Base-by-base conservation (phyloP, 2,797 vertebrate species). In the Vireo griseus region DNA sequence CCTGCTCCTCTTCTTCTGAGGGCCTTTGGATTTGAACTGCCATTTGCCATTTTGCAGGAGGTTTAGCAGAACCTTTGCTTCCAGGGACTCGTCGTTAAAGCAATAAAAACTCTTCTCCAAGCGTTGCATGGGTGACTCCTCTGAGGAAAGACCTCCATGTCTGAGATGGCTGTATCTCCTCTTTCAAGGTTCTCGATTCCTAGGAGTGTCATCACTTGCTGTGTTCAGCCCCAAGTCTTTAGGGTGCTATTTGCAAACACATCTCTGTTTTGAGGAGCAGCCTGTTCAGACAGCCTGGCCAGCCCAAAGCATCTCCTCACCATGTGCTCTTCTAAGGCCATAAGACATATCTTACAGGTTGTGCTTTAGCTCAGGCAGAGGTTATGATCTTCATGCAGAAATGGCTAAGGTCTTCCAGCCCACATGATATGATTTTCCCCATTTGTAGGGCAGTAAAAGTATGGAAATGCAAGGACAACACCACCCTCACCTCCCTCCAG, bases 261-360 rank as follows among this genome's bases (percentile, higher is more conserved):
- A 0, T 55, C 16, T 77, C 25, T 73, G 29, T 21, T 72, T 54
- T 63, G 80, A 62, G 11, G 18, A 55, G 40, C 35, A 58, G 29
- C 24, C 39, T 42, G 24, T 55, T 92, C 31, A 31, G 13, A 40
- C 69, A 79, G 14, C 35, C 35, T 83, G 66, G 10, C 33, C 21
- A 39, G 52, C 68, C 57, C 45, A n/a, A 24, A 71, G 26, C 21
- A 50, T 37, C 65, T 86, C 31, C 5, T 59, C 4, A 0, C 28
- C 50, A 8, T 29, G 62, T 51, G 67, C 33, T 77, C 68, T 48
- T 10, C n/a, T 35, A 22, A 33, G 51, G 26, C 33, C 4, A 0
- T 42, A 45, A 21, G 11, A 4, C 0, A 0, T 25, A 2, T 42
- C 26, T 54, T 62, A 5, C 2, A 42, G 24, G 16, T 5, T 63